Evolutionary conservation across 2,888 invertebrate genomes (phyloP), one percentile per base, ranked within the genome.

Genomic region (Drosophila ochracea): DNA sequence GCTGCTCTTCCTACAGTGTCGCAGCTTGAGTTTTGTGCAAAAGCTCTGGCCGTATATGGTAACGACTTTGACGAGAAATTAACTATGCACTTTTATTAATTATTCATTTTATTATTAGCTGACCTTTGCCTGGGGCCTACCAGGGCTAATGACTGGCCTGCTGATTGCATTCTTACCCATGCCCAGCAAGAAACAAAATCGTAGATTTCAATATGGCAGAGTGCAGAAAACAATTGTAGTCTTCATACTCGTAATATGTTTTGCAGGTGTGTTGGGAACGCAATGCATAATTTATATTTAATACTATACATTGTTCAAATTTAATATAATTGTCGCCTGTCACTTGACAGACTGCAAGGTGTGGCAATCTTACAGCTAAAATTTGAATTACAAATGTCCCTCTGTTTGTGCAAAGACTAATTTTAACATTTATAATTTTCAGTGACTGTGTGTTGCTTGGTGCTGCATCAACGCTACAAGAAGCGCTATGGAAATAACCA

Each of bases 21-120:
- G 97, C 67, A 97, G 98, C 75, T 94, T 97, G 4, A 97, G 97
- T 87, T 97, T 96, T 92, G 96, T 98, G 65, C 94, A 97, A 35
- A 96, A 96, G 57, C 91, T 97, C 2, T 96, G 96, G 93, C 97
- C 97, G 0, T 94, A 95, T 85, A 95, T 96, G 92, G 94, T 95
- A 73, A 79, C 64, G 49, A 3, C 0, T 2, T 50, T 21, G 5
- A 9, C 3, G 3, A 13, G 9, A 6, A 1, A 19, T 7, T 7
- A 55, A 0, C n/a, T 39, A 1, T 11, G 3, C 0, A 3, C 0
- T 0, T 13, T 41, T 33, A 10, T 16, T 62, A 53, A 74, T 13
- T 68, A 11, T 30, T 30, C 53, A 16, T n/a, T 54, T 52, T 57
- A 3, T 1, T 71, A 95, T 94, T 78, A 97, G 94, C 91, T 93